Conservation (phyloP, 2,113 vertebrate species). For the Pyxicephalus adspersus region DNA sequence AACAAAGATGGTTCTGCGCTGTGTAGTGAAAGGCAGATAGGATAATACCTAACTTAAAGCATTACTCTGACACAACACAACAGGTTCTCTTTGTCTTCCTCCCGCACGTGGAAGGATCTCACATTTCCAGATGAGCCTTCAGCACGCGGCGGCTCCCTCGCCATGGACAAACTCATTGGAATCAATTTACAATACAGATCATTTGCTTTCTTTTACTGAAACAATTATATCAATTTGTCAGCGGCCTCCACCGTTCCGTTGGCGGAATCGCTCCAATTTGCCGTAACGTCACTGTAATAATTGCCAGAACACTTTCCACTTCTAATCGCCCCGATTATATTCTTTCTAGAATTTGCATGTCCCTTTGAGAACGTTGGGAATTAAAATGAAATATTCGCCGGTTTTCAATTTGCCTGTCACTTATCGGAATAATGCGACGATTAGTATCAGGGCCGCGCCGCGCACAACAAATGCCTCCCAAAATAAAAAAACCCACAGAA, state of each 20-base stretch:
- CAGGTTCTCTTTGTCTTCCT: not conserved
- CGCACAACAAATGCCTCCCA: not conserved
- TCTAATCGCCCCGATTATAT: too few relatives aligned
- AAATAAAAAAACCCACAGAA: not conserved
- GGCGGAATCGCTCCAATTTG: conserved; percentile 3
- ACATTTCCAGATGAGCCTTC: not conserved
- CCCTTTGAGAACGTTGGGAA: not conserved
- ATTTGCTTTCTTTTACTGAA: conserved; percentile 20
- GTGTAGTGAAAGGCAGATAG: not conserved
- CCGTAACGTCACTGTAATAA: conserved; percentile 3
- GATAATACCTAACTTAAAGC: not conserved
- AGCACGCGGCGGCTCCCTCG: not conserved
- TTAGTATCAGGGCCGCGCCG: not conserved
- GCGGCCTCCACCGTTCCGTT: not conserved
- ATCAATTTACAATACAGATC: conserved; percentile 4
- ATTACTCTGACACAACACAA: not conserved
- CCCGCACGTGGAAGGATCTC: not conserved
- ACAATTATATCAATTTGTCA: not conserved
- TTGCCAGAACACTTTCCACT: too few relatives aligned
- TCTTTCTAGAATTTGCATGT: not conserved
- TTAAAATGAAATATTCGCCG: not conserved
- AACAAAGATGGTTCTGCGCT: not conserved
- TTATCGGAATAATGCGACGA: not conserved
- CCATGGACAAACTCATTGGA: not conserved
- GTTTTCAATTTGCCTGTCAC: too few relatives aligned